Evolutionary conservation across 2,888 invertebrate species (phyloP), one percentile per base, ranked within the genome.

Genomic region (Meiosimyza platycephala): DNA sequence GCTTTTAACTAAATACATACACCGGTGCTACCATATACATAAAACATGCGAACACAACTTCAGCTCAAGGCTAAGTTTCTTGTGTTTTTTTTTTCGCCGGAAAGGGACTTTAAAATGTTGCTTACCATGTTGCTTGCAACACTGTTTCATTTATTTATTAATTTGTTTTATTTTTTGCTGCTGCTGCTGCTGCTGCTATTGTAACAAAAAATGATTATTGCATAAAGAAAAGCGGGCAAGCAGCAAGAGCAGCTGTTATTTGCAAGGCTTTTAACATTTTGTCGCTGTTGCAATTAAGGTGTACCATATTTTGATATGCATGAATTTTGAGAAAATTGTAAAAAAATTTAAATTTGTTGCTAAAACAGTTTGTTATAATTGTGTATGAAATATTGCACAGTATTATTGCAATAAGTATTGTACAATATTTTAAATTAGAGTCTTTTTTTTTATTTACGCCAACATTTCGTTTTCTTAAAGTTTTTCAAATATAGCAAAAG

Each of bases 21-120:
- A 28, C 48, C 18, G 2, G 50, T 50, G 48, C 16, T 40, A 22
- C 22, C 22, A 22, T 22, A 59, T 68, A 28, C 28, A 68, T 68
- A 59, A 68, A 68, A 59, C 68, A 68, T 68, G 59, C 22, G 68
- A 57, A 48, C 50, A 40, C 40, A 33, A 55, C 72, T 22, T 15
- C 40, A 52, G 52, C 72, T 72, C 60, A 65, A 72, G 72, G 66
- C 66, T 65, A 72, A 48, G 70, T 70, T 70, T 47, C 54, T 40
- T 47, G 18, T 18, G 22, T 64, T 47, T 28, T 64, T 47, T n/a
- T n/a, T 28, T 22, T 40, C 33, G 54, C 40, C 40, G 33, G 66
- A 52, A 16, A 64, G 51, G 64, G 64, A 64, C 50, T 64, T 64
- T 52, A 51, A 50, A 64, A 64, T 64, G 64, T 64, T 64, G 64